Evolutionary conservation across 2,888 invertebrate species (phyloP).

Genomic region (Aphodius granarius): DNA sequence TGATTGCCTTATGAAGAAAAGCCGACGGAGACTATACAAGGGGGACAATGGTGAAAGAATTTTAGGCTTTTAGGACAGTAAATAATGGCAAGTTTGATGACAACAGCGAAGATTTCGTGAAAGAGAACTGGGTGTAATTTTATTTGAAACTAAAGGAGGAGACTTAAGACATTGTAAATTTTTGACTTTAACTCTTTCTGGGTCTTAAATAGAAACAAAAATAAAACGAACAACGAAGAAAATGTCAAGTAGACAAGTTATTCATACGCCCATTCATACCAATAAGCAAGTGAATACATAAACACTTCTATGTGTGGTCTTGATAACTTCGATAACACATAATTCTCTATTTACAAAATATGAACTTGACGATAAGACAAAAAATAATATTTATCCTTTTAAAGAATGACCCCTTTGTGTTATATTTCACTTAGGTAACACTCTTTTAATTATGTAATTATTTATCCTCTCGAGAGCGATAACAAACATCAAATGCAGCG

Average conservation of each 20-base stretch:
- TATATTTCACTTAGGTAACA: not conserved
- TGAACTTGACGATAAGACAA: not conserved
- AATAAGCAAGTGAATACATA: not conserved
- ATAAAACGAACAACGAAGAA: too few species aligned
- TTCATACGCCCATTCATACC: not conserved
- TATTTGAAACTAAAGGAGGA: not conserved
- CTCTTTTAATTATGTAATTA: not conserved
- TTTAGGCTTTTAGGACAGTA: not conserved
- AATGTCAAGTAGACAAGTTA: not conserved
- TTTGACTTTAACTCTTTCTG: too few species aligned
- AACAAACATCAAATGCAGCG: not conserved
- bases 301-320: not conserved
- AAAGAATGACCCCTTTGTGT: not conserved
- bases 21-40: not conserved
- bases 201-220: too few species aligned
- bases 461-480: not conserved
- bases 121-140: not conserved
- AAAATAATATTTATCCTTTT: not conserved
- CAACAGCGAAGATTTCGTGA: not conserved
- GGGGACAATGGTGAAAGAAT: not conserved
- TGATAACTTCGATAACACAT: not conserved
- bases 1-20: slow-evolving; percentile 3
- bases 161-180: not conserved
- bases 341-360: not conserved
- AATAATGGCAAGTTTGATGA: not conserved